Conservation (phyloP, 2,888 invertebrate species). For the Epinotia bilunana region DNA sequence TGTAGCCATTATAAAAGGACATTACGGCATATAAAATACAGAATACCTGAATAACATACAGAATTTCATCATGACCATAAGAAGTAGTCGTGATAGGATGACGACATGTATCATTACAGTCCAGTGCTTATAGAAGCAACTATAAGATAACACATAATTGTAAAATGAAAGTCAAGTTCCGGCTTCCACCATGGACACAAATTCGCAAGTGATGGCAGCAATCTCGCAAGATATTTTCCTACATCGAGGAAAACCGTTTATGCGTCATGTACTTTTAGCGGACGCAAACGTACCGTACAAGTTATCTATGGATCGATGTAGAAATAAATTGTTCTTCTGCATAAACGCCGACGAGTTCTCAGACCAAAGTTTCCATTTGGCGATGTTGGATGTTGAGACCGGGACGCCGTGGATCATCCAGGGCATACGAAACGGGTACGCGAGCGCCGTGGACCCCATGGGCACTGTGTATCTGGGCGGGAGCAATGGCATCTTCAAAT, state of each 20-base stretch:
- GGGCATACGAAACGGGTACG: constrained; percentile 68
- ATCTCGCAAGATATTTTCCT: constrained; percentile 19
- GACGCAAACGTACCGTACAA: constrained; percentile 70
- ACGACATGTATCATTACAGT: neutral
- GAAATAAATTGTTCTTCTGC: constrained; percentile 64
- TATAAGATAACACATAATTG: neutral
- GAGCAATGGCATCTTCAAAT: constrained; percentile 68
- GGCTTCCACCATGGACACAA: constrained; percentile 17
- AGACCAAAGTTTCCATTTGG: constrained; percentile 69
- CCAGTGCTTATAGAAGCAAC: neutral
- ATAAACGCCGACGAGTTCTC: constrained; percentile 71
- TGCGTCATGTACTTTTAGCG: constrained; percentile 60
- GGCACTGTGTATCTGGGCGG: constrained; percentile 66
- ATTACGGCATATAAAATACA: neutral
- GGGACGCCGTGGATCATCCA: constrained; percentile 58
- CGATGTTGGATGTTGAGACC: constrained; percentile 60
- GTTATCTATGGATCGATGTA: constrained; percentile 60
- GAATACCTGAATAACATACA: neutral
- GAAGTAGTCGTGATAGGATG: neutral
- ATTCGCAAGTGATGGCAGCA: constrained; percentile 2
- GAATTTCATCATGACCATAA: neutral
- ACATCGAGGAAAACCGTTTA: constrained; percentile 53
- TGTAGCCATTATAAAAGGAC: neutral
- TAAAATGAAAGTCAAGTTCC: neutral
- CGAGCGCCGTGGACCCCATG: constrained; percentile 66